Base-by-base conservation (phyloP, 2,888 invertebrate species). In the Brassicogethes aeneus region DNA sequence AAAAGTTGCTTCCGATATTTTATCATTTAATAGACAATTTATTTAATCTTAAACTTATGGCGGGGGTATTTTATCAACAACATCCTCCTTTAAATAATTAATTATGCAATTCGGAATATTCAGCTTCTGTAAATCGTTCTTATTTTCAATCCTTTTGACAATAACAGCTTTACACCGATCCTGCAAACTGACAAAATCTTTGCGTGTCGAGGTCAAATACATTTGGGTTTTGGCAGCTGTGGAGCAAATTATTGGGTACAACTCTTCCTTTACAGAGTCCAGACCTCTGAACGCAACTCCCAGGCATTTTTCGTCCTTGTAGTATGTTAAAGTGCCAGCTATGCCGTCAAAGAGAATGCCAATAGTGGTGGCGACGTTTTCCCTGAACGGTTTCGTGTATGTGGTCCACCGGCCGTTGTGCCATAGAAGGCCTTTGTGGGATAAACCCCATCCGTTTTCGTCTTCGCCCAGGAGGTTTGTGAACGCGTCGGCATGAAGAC, bases 181-280 rank as follows among this genome's bases (percentile, higher is more conserved):
- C 57, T 83, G 82, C 3, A 85, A 69, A 59, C 73, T 80, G 1
- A 76, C 73, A 58, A 80, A 82, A 55, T 79, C 79, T 31, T 81
- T 64, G 45, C 74, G 72, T 51, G 76, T 74, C 16, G 68, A 65
- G 17, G 72, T 73, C 13, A 85, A 61, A 0, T 76, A 73, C 80
- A 85, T 82, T 65, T 82, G 79, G 2, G 84, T 83, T 66, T 82
- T 82, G 13, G 82, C 82, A 0, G 84, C 83, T 0, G 84, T 84
- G 2, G 83, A 83, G 53, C 79, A 78, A 7, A 83, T 73, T 41
- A 82, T 75, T 1, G 85, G 84, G 60, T 74, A 84, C 2, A 85
- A 68, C 2, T 77, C 75, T 48, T 79, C 76, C 41, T 74, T 71
- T 1, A 79, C 66, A 57, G 77, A 72, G 50, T 78, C 70, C 40